Conservation (phyloP, 2,888 invertebrate species). For the Sarcophaga rosellei region DNA sequence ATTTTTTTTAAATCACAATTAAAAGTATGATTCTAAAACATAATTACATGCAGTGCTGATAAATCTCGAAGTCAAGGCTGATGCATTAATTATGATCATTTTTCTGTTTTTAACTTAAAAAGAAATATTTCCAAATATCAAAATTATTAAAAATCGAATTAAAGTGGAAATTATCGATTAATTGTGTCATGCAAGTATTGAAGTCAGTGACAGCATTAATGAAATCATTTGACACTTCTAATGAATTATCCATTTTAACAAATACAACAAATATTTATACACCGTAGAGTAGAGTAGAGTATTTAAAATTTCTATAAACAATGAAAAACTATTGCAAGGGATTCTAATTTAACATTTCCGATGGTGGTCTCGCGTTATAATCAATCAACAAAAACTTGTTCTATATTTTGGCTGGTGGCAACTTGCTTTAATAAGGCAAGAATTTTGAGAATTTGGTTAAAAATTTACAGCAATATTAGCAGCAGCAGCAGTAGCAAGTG, state of each 20-base stretch:
- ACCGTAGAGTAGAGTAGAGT: too few species aligned
- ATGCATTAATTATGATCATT: too few species aligned
- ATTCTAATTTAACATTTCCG: not conserved
- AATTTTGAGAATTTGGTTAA: constrained; percentile 20
- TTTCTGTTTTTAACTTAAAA: constrained; percentile 45
- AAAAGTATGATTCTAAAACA: too few species aligned
- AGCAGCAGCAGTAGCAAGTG: not conserved
- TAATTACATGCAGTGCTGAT: too few species aligned
- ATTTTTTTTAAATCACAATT: too few species aligned
- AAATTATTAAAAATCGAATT: constrained; percentile 55
- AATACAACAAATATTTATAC: not conserved
- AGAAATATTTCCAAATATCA: constrained; percentile 63
- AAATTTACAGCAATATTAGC: constrained; percentile 15
- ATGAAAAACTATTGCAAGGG: not conserved
- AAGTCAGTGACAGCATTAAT: constrained; percentile 61
- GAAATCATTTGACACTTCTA: constrained; percentile 58
- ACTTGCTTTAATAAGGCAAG: not conserved
- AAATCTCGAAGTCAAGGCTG: too few species aligned
- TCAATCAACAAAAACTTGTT: not conserved
- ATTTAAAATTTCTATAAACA: too few species aligned
- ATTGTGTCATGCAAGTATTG: constrained; percentile 60
- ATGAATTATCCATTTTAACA: constrained; percentile 58
- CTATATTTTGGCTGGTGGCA: not conserved
- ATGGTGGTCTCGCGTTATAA: constrained; percentile 39
- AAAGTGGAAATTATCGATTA: constrained; percentile 57